Percentiles rank a stretch among this genome's conserved stretches.
phyloP scores from a whole-genome alignment of 2,888 invertebrate genomes.

The Netelia melanura region DNA sequence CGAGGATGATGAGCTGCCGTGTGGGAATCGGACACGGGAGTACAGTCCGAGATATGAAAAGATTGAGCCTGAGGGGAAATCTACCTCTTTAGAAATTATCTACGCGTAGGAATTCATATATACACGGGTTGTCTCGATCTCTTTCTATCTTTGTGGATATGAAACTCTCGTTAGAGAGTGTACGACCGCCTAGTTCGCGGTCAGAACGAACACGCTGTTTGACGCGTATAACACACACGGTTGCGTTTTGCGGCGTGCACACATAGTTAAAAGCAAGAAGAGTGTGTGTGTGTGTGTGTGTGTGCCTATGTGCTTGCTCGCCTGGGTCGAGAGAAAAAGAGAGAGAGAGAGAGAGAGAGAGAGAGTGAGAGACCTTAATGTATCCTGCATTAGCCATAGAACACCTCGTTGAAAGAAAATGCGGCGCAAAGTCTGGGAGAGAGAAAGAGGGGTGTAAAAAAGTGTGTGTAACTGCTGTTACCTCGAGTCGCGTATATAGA shows the following conservation, averaged over 20 bases:
- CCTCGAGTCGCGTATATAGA: constrained; percentile 1
- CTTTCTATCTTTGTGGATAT: constrained; percentile 3
- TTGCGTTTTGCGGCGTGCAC: constrained; percentile 29
- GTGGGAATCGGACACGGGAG: constrained; percentile 35
- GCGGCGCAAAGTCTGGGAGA: constrained; percentile 58
- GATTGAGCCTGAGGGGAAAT: not conserved
- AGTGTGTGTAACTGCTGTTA: constrained; percentile 42
- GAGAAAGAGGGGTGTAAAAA: constrained; percentile 23
- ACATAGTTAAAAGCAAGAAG: constrained; percentile 5
- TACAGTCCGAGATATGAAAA: constrained; percentile 41
- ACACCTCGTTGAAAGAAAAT: constrained; percentile 70
- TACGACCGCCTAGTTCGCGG: constrained; percentile 60
- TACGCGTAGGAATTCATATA: not conserved
- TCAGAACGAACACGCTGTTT: constrained; percentile 62
- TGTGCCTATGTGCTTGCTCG: no score
- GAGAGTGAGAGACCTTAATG: constrained; percentile 50
- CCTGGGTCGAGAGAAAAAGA: not conserved
- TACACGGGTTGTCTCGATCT: not conserved
- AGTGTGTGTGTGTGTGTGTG: no score
- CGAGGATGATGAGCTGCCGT: constrained; percentile 22
- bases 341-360: constrained; percentile 32
- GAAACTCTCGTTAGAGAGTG: constrained; percentile 56
- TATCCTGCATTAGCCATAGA: constrained; percentile 68
- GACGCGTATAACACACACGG: constrained; percentile 56
- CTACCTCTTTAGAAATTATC: constrained; percentile 12